Evolutionary conservation across 2,888 invertebrate genomes (phyloP).

Genomic region (Lampropteryx suffumata): DNA sequence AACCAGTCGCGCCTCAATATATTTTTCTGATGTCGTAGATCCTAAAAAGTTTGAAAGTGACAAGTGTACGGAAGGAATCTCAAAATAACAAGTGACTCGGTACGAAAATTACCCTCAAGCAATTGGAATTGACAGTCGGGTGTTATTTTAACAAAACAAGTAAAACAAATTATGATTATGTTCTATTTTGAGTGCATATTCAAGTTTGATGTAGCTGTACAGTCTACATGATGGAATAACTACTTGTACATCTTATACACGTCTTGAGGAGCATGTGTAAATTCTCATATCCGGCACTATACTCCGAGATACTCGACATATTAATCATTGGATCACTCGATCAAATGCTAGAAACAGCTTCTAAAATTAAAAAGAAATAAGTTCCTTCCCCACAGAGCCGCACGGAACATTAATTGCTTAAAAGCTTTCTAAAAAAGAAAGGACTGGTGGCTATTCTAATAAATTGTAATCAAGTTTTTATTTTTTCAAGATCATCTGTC

Average conservation of each 20-base stretch:
- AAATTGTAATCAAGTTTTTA: slow-evolving; percentile 54
- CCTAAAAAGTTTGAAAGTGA: too few species aligned
- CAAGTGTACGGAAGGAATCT: too few species aligned
- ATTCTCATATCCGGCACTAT: slow-evolving; percentile 69
- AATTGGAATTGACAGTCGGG: too few species aligned
- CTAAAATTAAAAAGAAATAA: slow-evolving; percentile 34
- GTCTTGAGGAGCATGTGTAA: slow-evolving; percentile 45
- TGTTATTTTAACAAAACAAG: too few species aligned
- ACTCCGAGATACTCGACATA: slow-evolving; percentile 43
- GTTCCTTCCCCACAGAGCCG: slow-evolving; percentile 6
- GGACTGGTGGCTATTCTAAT: slow-evolving; percentile 41
- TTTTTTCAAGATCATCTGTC: slow-evolving; percentile 68
- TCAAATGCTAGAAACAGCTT: background rate
- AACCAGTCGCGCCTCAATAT: too few species aligned
- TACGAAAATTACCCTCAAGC: too few species aligned
- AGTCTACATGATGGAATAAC: background rate
- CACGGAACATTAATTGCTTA: slow-evolving; percentile 25
- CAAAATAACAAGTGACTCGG: too few species aligned
- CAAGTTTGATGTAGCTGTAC: too few species aligned
- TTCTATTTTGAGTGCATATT: too few species aligned
- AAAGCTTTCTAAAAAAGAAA: slow-evolving; percentile 30
- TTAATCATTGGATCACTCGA: slow-evolving; percentile 32
- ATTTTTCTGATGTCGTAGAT: too few species aligned
- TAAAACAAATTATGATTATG: too few species aligned
- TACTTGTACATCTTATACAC: slow-evolving; percentile 24